Base-by-base conservation (phyloP, 2,888 invertebrate genomes). In the Eustalomyia histrio region DNA sequence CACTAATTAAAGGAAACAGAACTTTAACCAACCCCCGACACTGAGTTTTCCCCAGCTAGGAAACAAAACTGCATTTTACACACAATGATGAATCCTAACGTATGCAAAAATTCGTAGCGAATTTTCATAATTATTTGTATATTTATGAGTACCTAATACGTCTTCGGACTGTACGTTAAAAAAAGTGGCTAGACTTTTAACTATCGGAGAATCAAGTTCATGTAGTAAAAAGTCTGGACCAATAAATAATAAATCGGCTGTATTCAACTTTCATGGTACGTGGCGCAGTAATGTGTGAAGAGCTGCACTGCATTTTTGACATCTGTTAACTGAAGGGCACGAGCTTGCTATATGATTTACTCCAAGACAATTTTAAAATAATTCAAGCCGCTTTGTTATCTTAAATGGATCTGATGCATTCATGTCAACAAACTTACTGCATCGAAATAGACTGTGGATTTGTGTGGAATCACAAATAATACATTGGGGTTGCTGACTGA, bases 271-370 rank as follows among this genome's bases (percentile, higher is more conserved):
- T n/a, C n/a, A n/a, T n/a, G n/a, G n/a, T n/a, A n/a, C n/a, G n/a
- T n/a, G n/a, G n/a, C n/a, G n/a, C n/a, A 73, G 57, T 16, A 73
- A 33, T 0, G 57, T 73, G 12, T 64, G 73, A 21, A 64, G 73
- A 16, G 57, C n/a, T 9, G n/a, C n/a, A n/a, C n/a, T n/a, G n/a
- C n/a, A n/a, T n/a, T n/a, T n/a, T n/a, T n/a, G n/a, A n/a, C n/a
- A 64, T 47, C 18, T 55, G 6, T 64, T 64, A 6, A 57, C 14
- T 0, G 64, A 73, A 0, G 57, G 57, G 47, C 64, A 73, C 3
- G 55, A 64, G 5, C 17, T 73, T 18, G 73, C 64, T 1, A 71
- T 61, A 12, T 72, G 61, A 24, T 21, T 68, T 24, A 12, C 12
- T 17, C 57, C 68, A 17, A 58, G 47, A 16, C 58, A 69, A 9